Percentiles rank a stretch among this genome's conserved stretches.
Conservation (phyloP, 2,888 invertebrate genomes). For the Trichogramma evanescens region DNA sequence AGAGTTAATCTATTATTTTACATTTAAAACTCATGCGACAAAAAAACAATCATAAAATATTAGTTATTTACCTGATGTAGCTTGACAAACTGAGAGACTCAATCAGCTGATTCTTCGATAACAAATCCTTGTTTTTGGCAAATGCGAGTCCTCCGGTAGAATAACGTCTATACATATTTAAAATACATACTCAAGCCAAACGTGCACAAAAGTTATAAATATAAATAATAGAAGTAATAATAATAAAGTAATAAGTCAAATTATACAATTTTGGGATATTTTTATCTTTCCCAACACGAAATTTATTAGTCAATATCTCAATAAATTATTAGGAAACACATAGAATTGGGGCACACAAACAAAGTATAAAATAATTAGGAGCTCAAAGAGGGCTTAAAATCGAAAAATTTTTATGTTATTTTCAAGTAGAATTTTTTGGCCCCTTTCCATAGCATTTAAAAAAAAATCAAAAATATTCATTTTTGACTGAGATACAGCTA, state of each 20-base stretch:
- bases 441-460: no score
- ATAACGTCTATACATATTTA: constrained; percentile 35
- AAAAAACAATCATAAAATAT: not conserved
- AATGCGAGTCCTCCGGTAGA: constrained; percentile 41
- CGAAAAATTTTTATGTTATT: no score
- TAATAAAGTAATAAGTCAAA: not conserved
- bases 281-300: not conserved
- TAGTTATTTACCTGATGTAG: constrained; percentile 37
- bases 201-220: constrained; percentile 30
- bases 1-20: no score
- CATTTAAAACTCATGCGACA: not conserved
- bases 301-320: not conserved
- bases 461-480: no score
- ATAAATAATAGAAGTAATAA: constrained; percentile 3
- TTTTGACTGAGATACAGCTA: no score
- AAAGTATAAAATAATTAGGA: no score
- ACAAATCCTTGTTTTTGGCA: constrained; percentile 41
- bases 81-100: constrained; percentile 43
- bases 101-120: constrained; percentile 41
- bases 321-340: constrained; percentile 18
- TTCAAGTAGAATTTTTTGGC: no score
- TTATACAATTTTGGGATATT: not conserved
- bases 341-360: constrained; percentile 16
- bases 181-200: constrained; percentile 28
- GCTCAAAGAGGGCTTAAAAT: no score